These are phyloP conservation scores for Polyergus mexicanus DNA, from an alignment of 1,140 invertebrate genomes.

Conservation along the genomic window DNA sequence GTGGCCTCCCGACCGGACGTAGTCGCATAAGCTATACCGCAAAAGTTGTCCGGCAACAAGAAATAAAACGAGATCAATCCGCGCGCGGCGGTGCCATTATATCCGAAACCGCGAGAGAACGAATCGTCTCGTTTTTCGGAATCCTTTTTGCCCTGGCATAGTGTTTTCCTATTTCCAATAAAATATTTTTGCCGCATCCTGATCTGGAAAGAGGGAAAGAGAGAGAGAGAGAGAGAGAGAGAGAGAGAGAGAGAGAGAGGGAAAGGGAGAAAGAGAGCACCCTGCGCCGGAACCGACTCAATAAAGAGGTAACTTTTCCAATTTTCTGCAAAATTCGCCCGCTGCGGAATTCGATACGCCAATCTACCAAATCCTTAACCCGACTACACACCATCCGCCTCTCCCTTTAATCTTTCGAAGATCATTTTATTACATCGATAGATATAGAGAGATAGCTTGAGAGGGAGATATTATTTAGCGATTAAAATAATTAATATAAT, in stretches of 20 bases:
- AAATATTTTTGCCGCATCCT: constrained; percentile 65
- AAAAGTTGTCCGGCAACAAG: neutral
- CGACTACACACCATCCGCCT: neutral
- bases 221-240: too few species aligned
- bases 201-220: neutral
- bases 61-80: constrained; percentile 26
- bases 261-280: too few species aligned
- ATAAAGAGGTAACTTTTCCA: constrained; percentile 70
- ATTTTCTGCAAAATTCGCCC: constrained; percentile 64
- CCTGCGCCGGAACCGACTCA: constrained; percentile 11
- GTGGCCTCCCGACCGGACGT: neutral
- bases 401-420: neutral
- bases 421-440: neutral
- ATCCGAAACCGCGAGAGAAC: neutral
- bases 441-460: too few species aligned
- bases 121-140: neutral
- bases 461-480: neutral
- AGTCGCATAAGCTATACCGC: constrained; percentile 10
- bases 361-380: constrained; percentile 39
- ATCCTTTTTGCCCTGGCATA: neutral
- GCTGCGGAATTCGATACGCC: constrained; percentile 59
- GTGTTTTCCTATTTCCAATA: constrained; percentile 67
- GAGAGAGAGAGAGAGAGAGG: too few species aligned
- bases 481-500: constrained; percentile 23
- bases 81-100: neutral